Base-by-base conservation (phyloP, 2,113 vertebrate species). In the Athene cunicularia region DNA sequence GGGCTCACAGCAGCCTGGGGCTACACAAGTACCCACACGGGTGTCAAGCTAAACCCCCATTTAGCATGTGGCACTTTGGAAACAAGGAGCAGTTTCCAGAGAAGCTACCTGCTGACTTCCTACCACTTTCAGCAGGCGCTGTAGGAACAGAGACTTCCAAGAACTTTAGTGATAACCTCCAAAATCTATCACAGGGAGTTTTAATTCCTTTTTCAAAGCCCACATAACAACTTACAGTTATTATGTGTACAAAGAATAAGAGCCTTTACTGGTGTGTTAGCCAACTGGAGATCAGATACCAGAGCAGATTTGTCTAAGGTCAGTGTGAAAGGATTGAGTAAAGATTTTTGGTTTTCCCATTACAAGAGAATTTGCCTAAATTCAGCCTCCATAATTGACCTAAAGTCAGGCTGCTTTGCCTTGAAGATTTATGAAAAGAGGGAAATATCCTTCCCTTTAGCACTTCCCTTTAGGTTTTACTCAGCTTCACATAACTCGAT, bases 21-120 rank as follows among this genome's bases (percentile, higher is more conserved):
- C 13, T 11, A 21, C 8, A 2, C 37, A 16, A 35, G 66, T 4
- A 33, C 59, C 81, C n/a, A 12, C 1, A 0, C 0, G 2, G 16
- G 26, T 3, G 8, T 39, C 58, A 7, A 27, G 49, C 71, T 30
- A 32, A 63, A n/a, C 12, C n/a, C 59, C 45, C 21, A 5, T 12
- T 26, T 6, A 23, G 56, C 8, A 0, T 0, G 7, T 4, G 45
- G 53, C 80, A 5, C 50, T 41, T 5, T 2, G 28, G n/a, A 43
- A 84, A 43, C 2, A 27, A 43, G 39, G 68, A n/a, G 18, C 15
- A 14, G 39, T 8, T 52, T 71, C 60, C 68, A 85, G 24, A 73
- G 37, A 4, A 79, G 39, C n/a, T 13, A 4, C 4, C 80, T 47
- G 21, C 33, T 2, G 5, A 43, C 24, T 22, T 75, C 47, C 80